Evolutionary conservation across 2,888 invertebrate species (phyloP).

Genomic region (Synergus japonicus): DNA sequence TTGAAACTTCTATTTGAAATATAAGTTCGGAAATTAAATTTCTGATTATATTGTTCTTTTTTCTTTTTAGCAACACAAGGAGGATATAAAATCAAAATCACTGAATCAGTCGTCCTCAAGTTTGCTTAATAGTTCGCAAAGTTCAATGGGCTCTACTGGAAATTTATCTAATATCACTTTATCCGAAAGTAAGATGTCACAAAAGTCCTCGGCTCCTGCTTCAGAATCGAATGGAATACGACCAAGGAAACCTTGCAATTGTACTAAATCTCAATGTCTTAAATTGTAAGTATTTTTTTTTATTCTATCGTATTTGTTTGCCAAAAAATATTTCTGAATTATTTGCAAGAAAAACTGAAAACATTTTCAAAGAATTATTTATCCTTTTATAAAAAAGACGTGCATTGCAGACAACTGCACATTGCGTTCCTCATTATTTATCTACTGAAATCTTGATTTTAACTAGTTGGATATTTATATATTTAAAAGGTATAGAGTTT

Average conservation of each 20-base stretch:
- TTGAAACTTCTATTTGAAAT: conserved; percentile 23
- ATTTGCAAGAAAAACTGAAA: not conserved
- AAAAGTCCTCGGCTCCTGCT: conserved; percentile 63
- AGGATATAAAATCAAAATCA: conserved; percentile 69
- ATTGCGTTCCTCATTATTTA: too few species aligned
- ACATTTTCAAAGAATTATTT: not conserved
- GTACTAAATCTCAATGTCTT: conserved; percentile 98
- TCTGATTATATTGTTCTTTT: not conserved
- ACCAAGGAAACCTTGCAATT: conserved; percentile 97
- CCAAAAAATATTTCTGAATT: too few species aligned
- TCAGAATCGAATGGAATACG: conserved; percentile 80
- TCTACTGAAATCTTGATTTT: not conserved
- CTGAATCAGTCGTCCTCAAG: conserved; percentile 60
- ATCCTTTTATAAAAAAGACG: too few species aligned
- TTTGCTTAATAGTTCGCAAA: conserved; percentile 67
- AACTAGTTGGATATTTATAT: not conserved
- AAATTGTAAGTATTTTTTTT: conserved; percentile 85
- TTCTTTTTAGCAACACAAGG: conserved; percentile 59
- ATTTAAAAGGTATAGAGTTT: not conserved
- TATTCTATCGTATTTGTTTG: not conserved
- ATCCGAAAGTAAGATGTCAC: conserved; percentile 66
- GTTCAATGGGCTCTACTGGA: conserved; percentile 65
- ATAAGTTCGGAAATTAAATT: conserved; percentile 25
- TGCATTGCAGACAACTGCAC: too few species aligned
- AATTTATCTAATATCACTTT: conserved; percentile 64